These are phyloP conservation scores for Benitochromis conjunctus DNA, from an alignment of 2,113 vertebrate genomes.

Conservation along the genomic window DNA sequence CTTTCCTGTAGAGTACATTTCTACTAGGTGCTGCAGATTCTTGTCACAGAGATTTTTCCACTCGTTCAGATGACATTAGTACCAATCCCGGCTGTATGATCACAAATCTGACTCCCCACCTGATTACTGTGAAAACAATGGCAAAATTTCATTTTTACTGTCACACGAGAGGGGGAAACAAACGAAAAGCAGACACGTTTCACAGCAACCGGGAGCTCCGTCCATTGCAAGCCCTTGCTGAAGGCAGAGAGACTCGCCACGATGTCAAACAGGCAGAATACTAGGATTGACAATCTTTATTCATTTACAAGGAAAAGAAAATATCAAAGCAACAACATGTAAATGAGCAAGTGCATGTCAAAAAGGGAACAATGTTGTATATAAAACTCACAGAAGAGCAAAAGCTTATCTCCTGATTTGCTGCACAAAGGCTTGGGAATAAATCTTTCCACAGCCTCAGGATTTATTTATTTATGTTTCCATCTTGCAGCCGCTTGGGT, in stretches of 20 bases:
- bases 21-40: neutral
- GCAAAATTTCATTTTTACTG: neutral
- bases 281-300: neutral
- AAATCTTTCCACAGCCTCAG: neutral
- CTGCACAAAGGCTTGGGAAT: neutral
- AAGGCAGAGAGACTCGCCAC: neutral
- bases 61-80: neutral
- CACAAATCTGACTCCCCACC: no score
- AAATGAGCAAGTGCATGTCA: neutral
- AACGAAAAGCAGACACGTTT: neutral
- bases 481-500: neutral
- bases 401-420: neutral
- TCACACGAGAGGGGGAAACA: neutral
- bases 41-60: neutral
- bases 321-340: neutral
- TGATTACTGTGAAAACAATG: no score
- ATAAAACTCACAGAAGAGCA: neutral
- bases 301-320: neutral
- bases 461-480: neutral
- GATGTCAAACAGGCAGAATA: neutral
- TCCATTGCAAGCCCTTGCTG: conserved; percentile 11
- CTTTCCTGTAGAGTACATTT: neutral
- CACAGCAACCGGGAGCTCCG: neutral
- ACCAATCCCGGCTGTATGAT: neutral
- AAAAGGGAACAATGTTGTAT: neutral